Base-by-base conservation (phyloP, 1,140 invertebrate species). In the Vollenhovia emeryi region DNA sequence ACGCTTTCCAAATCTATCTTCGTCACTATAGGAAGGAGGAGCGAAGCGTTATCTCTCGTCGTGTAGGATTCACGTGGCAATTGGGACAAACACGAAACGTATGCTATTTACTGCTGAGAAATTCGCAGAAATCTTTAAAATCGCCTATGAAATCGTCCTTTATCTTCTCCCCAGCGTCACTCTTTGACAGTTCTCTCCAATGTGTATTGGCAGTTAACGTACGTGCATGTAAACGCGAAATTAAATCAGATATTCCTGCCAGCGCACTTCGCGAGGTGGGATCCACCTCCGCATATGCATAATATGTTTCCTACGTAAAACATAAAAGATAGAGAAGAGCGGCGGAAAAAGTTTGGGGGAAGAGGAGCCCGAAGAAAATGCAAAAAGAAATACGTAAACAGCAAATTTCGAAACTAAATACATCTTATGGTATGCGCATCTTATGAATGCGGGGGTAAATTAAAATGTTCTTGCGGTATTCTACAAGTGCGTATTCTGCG, bases 1-100 rank as follows among this genome's bases (percentile, higher is more conserved):
- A 94, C 95, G 82, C 93, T 95, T 74, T 96, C 95, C 48, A 96
- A 91, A 90, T 97, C 96, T 50, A 95, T 92, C 89, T 96, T 96
- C 1, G 96, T 96, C 92, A 95, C 96, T 97, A 91, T 84, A 88
- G 89, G 48, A 66, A 73, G n/a, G 60, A 83, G 68, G 9, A 24
- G 30, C 71, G 36, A 33, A 69, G 15, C 52, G 15, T 74, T 64
- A 30, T 55, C 7, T 50, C 3, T 0, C 1, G 52, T 5, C 7
- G 27, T 43, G 13, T 18, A 15, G 30, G 1, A 43, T 30, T 36
- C 13, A 24, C 11, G 2, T 33, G 0, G 33, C 21, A 40, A 48
- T 57, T 83, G 1, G 13, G 40, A 30, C 13, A 48, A 55, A 66
- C 55, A 48, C 62, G 3, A 40, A 36, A 84, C n/a, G 15, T 36